Percentiles rank a stretch among this genome's conserved stretches.
Evolutionary conservation across 2,888 invertebrate genomes (phyloP).

Genomic region (Aporophyla lueneburgensis): DNA sequence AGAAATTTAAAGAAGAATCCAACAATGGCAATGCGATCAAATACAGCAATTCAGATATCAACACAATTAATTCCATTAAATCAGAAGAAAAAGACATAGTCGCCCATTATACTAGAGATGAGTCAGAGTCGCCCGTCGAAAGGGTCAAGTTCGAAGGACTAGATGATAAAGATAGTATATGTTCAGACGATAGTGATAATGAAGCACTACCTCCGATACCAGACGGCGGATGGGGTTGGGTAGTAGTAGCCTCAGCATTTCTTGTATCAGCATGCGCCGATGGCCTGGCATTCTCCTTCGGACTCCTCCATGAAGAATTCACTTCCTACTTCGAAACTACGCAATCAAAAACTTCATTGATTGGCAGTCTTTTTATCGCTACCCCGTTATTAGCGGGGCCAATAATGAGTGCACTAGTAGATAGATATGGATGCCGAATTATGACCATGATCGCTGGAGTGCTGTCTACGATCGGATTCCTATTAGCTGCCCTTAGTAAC

Average conservation of each 20-base stretch:
- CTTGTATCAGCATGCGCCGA: conserved; percentile 97
- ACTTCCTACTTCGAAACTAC: conserved; percentile 94
- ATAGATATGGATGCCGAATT: conserved; percentile 94
- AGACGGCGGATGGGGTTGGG: conserved; percentile 97
- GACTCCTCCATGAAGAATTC: conserved; percentile 96
- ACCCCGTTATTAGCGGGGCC: conserved; percentile 96
- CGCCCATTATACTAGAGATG: conserved; percentile 74
- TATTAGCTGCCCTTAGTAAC: conserved; percentile 93
- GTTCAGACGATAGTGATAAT: conserved; percentile 80
- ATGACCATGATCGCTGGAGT: conserved; percentile 94
- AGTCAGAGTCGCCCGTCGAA: conserved; percentile 79
- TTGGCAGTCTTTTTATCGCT: conserved; percentile 97
- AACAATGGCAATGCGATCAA: conserved; percentile 56
- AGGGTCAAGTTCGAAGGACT: conserved; percentile 87
- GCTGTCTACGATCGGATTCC: conserved; percentile 93
- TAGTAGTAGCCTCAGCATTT: conserved; percentile 96
- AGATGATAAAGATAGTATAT: conserved; percentile 85
- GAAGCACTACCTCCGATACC: conserved; percentile 91
- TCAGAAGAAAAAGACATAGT: conserved; percentile 76
- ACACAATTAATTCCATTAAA: conserved; percentile 84
- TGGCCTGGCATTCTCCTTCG: conserved; percentile 98
- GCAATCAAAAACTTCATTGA: conserved; percentile 96
- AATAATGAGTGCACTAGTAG: conserved; percentile 95
- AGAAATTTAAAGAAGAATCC: conserved; percentile 56
- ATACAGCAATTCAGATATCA: conserved; percentile 74